Percentiles rank a stretch among this genome's conserved stretches.
Conservation (phyloP, 2,888 invertebrate genomes). For the Drosophila seclusa region DNA sequence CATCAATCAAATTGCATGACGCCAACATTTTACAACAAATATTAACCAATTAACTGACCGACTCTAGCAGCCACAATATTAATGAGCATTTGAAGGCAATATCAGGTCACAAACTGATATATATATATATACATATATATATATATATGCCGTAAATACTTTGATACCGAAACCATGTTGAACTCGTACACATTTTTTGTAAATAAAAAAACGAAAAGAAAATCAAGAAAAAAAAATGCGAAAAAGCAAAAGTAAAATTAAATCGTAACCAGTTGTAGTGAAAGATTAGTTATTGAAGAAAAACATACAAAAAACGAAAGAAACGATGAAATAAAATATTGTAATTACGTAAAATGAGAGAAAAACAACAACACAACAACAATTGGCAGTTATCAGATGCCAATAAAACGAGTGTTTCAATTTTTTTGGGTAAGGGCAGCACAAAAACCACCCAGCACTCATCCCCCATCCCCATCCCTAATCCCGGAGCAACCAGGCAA, state of each 20-base stretch:
- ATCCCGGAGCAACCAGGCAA: background rate
- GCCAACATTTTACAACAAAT: constrained; percentile 16
- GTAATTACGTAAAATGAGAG: constrained; percentile 64
- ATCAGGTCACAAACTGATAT: constrained; percentile 45
- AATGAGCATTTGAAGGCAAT: constrained; percentile 46
- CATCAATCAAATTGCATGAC: constrained; percentile 20
- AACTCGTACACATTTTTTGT: constrained; percentile 59
- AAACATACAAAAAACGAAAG: constrained; percentile 33
- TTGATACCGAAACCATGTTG: constrained; percentile 66
- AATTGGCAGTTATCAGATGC: constrained; percentile 65
- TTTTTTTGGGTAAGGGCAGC: constrained; percentile 26
- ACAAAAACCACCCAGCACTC: background rate
- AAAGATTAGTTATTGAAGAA: constrained; percentile 40
- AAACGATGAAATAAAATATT: constrained; percentile 64
- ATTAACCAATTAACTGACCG: constrained; percentile 42
- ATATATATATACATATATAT: constrained; percentile 31
- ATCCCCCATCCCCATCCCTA: background rate
- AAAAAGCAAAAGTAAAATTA: constrained; percentile 16
- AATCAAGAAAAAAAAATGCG: constrained; percentile 1
- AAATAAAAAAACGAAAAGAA: constrained; percentile 50
- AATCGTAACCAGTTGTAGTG: constrained; percentile 63
- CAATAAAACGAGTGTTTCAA: constrained; percentile 55
- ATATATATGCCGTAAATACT: constrained; percentile 38
- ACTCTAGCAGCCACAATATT: constrained; percentile 34
- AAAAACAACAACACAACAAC: constrained; percentile 19